Evolutionary conservation across 2,113 vertebrate genomes (phyloP), one percentile per base, ranked within the genome.

Genomic region (Passerina amoena): DNA sequence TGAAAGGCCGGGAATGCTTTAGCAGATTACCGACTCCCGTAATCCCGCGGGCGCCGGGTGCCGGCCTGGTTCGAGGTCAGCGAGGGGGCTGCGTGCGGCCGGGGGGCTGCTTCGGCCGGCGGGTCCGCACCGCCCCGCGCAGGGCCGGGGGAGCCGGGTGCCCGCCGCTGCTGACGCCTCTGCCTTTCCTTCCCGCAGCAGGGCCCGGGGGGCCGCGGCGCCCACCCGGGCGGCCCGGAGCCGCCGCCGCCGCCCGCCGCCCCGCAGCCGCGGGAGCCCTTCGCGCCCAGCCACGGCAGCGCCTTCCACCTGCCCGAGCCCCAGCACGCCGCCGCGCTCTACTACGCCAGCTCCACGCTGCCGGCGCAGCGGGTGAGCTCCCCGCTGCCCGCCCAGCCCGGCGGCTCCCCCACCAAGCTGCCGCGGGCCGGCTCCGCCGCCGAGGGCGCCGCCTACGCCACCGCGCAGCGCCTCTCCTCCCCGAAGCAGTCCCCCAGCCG

Each of bases 331-430:
- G 93, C 97, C 88, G 92, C 94, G 88, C 98, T 99, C 94, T 99
- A 99, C 98, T 99, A 99, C 98, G 98, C 98, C 91, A 99, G 99
- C 97, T 98, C 99, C 96, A 99, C 99, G 87, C 98, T 99, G 96
- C 99, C 99, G 38, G 98, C 98, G 92, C 99, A 98, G 96, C 98
- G 99, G 90, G 98, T 99, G 96, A 98, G 98, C 95, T 99, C 99
- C 81, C 99, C 99, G 90, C 98, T 99, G 91, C 95, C 98, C 97
- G 96, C 98, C 97, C 97, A 98, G 97, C 98, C 86, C 97, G 98
- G 94, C n/a, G 98, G 99, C 91, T 99, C 99, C 73, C 99, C 99
- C 85, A 98, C 98, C 95, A 99, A 99, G 98, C 99, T 99, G 95
- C 99, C 99, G 97, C 98, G 99, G 86, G 98, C 98, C 82, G 99